A percentile compares a stretch with the other conserved stretches of the same genome.
Conservation (phyloP, 2,113 vertebrate species). For the Thalassarche chlororhynchos region DNA sequence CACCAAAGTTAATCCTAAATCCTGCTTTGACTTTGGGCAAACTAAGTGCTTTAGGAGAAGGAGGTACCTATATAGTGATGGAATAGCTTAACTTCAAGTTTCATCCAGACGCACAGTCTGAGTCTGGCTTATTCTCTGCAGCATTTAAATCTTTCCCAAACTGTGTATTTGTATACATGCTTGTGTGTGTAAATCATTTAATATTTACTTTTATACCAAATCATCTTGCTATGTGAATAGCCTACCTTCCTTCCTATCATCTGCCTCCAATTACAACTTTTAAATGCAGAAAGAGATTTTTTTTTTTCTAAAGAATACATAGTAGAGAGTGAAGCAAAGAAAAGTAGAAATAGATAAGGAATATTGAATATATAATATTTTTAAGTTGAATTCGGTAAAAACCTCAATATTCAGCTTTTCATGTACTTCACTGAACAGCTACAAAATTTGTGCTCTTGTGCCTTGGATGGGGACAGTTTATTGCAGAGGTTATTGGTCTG, state of each 20-base stretch:
- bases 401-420: background rate
- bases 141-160: background rate
- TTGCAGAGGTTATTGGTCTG: background rate
- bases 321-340: background rate
- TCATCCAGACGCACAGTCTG: background rate
- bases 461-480: background rate
- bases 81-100: background rate
- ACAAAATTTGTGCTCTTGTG: background rate
- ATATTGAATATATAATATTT: background rate
- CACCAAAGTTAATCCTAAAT: background rate
- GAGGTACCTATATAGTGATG: background rate
- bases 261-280: background rate
- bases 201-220: background rate
- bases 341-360: background rate
- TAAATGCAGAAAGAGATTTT: background rate
- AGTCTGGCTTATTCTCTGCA: background rate
- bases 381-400: background rate
- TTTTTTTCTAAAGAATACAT: background rate
- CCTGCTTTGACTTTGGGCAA: background rate
- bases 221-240: background rate
- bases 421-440: background rate
- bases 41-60: background rate
- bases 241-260: background rate
- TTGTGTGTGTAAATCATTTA: background rate
- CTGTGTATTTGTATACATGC: background rate